These are phyloP conservation scores for Pipistrellus nathusii DNA, from an alignment of 2,797 vertebrate genomes.

Conservation along the genomic window DNA sequence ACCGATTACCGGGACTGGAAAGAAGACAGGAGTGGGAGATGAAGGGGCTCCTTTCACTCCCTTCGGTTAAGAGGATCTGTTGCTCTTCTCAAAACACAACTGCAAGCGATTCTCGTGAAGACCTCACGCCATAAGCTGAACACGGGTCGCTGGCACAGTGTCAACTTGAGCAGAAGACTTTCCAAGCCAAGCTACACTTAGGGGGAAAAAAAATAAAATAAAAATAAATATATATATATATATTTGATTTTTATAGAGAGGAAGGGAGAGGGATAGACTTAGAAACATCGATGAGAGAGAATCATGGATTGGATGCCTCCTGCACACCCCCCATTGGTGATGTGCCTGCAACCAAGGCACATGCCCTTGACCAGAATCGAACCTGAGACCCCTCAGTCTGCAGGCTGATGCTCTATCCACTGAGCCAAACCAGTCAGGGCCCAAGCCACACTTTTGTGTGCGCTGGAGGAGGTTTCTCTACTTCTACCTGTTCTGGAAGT, in stretches of 20 bases:
- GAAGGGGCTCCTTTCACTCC: not conserved
- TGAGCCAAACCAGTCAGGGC: no score
- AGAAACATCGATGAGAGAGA: no score
- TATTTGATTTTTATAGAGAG: no score
- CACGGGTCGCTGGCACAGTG: accelerated
- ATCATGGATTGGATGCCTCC: no score
- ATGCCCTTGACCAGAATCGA: no score
- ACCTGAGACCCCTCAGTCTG: no score
- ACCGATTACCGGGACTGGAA: not conserved
- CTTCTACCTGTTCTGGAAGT: not conserved
- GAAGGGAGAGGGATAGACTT: no score
- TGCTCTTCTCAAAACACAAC: not conserved
- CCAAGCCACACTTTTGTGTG: not conserved
- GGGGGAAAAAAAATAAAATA: no score
- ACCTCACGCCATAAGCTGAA: not conserved
- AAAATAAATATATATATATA: no score
- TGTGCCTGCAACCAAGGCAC: no score
- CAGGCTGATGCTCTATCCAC: no score
- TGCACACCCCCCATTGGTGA: no score
- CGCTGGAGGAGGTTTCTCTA: not conserved
- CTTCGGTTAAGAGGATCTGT: not conserved
- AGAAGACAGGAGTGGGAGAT: not conserved
- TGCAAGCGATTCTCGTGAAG: not conserved
- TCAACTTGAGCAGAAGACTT: not conserved
- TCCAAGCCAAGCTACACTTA: not conserved